Base-by-base conservation (phyloP, 1,140 invertebrate genomes). In the Sipha flava region DNA sequence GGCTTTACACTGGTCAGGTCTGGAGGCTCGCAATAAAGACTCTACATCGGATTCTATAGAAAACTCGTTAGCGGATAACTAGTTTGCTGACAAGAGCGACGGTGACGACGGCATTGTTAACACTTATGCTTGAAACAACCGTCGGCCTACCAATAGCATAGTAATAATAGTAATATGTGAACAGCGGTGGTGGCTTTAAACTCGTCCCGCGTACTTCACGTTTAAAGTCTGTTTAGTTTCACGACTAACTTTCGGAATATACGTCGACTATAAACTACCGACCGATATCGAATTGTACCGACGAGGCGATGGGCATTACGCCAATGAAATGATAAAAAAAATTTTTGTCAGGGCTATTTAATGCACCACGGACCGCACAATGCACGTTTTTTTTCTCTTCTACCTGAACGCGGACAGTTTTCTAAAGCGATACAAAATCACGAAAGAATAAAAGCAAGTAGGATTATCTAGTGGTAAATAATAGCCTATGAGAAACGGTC, bases 51-150 rank as follows among this genome's bases (percentile, higher is more conserved):
- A n/a, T 31, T 72, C 43, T 23, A 34, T 54, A 23, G 70, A 37
- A 75, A 75, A 75, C 70, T 54, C 70, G 70, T 75, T 54, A 75
- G 29, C 49, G 14, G 43, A 47, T 47, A 47, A 70, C 66, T 45
- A 70, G 66, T 70, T 68, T 47, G 43, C 26, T 43, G 66, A 47
- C 66, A 47, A 70, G 14, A 21, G 4, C n/a, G 34, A 18, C 16
- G 9, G 62, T 9, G 14, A 43, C 18, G 14, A 43, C 64, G 37
- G 37, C 66, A 47, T 70, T 70, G 66, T 70, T 70, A 70, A 66
- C 64, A 26, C 21, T 21, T 37, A n/a, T 9, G 31, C 10, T 66
- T 31, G n/a, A 40, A 66, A 23, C 31, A 40, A 66, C n/a, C 34
- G n/a, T 40, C 62, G 21, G 10, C 23, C 4, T 3, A 34, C 10